Conservation (phyloP, 2,113 vertebrate species). For the Jaculus jaculus region DNA sequence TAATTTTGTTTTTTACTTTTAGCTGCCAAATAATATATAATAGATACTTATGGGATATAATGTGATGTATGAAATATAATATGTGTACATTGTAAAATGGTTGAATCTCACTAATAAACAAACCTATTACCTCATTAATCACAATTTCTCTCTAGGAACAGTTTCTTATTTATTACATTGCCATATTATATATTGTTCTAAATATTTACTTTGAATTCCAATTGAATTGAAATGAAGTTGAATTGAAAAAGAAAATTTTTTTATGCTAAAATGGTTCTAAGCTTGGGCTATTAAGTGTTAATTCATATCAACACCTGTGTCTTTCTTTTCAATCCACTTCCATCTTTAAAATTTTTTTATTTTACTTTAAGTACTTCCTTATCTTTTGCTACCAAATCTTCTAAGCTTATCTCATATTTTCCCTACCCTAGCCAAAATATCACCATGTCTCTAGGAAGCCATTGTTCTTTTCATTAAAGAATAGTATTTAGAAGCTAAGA, state of each 20-base stretch:
- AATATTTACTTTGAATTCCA: constrained; percentile 11
- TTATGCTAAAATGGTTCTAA: neutral
- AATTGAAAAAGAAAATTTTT: neutral
- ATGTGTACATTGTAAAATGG: neutral
- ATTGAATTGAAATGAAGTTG: neutral
- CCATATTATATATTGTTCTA: neutral
- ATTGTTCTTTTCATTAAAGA: neutral
- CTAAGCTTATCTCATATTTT: constrained; percentile 20
- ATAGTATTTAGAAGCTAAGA: constrained; percentile 28
- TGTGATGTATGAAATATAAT: neutral
- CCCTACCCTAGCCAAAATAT: neutral
- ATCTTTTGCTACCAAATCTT: neutral
- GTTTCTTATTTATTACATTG: neutral
- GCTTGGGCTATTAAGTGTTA: neutral
- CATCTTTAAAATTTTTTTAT: constrained; percentile 6
- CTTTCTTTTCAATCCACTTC: neutral
- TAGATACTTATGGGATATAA: neutral
- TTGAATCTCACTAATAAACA: neutral
- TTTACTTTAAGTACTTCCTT: constrained; percentile 32
- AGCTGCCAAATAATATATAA: neutral
- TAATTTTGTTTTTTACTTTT: neutral
- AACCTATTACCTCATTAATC: neutral
- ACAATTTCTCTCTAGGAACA: constrained; percentile 16
- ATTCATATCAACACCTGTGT: neutral
- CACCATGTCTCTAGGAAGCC: neutral